Evolutionary conservation across 2,888 invertebrate species (phyloP), one percentile per base, ranked within the genome.

Genomic region (Phyllotreta cruciferae): DNA sequence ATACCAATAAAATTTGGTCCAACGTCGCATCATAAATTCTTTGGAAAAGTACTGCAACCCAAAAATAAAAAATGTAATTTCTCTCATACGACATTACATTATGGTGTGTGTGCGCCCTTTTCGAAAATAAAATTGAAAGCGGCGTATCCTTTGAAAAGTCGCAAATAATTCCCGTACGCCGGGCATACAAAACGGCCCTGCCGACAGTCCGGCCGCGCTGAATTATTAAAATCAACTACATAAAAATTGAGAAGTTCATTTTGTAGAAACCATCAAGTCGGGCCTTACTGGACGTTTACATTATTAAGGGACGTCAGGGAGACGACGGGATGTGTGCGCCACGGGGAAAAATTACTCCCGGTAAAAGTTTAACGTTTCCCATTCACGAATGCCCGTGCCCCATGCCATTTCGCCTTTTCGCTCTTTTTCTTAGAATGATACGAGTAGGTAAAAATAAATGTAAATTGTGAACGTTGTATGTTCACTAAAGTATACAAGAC

Each of bases 181-280:
- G 39, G 24, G 24, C 34, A 49, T 57, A 57, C 47, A 39, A 49
- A 57, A 57, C 50, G 57, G 47, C 35, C 60, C 37, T 60, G 52
- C 60, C 14, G 53, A 53, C 60, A 52, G 37, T 42, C 36, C 52
- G 52, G 52, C 44, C 42, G 24, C 14, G 34, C 41, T 70, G 56
- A 67, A 70, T 68, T 70, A 70, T 70, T 68, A 63, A 70, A 63
- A 61, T 62, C 67, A 62, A 53, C 64, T 64, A 74, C 77, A 74
- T 76, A 75, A 76, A 78, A 77, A 77, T 78, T 77, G 77, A 77
- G 76, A 73, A 76, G 76, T 77, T 78, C 76, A 77, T 77, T 78
- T 77, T 77, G 74, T 71, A 69, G 74, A 75, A 77, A 77, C 75
- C 75, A 75, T 74, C 74, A 74, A 75, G 73, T 73, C 73, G 72